Percentiles rank a stretch among this genome's conserved stretches.
Conservation (phyloP, 2,888 invertebrate genomes). For the Acanthopleura granulata region DNA sequence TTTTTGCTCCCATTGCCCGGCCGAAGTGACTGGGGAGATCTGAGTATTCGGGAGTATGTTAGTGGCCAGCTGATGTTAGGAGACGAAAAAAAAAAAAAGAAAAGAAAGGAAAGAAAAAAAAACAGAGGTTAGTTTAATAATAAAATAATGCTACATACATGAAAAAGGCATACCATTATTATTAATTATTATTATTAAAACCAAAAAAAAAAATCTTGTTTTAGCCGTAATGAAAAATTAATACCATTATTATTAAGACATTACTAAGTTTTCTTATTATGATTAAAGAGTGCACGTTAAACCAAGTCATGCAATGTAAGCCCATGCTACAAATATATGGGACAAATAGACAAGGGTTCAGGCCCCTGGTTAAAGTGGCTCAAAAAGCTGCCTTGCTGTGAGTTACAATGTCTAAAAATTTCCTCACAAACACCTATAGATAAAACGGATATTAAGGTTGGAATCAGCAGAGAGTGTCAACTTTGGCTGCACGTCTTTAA, state of each 20-base stretch:
- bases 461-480: no score
- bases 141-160: conserved; percentile 17
- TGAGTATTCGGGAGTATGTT: conserved; percentile 7
- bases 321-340: not conserved
- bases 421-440: no score
- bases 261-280: conserved; percentile 6
- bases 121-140: conserved; percentile 15
- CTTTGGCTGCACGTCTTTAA: conserved; percentile 9
- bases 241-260: conserved; percentile 12
- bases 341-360: not conserved
- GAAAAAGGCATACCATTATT: conserved; percentile 6
- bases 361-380: no score
- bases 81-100: not conserved
- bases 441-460: no score
- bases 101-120: no score
- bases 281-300: conserved; percentile 2
- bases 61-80: conserved; percentile 20
- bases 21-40: not conserved
- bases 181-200: not conserved
- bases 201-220: not conserved
- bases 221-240: conserved; percentile 10
- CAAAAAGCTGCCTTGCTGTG: no score
- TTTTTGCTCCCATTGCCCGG: conserved; percentile 5
- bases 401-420: no score
- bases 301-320: conserved; percentile 1